Conservation (phyloP, 2,797 vertebrate species). For the Coracias cyanogaster region DNA sequence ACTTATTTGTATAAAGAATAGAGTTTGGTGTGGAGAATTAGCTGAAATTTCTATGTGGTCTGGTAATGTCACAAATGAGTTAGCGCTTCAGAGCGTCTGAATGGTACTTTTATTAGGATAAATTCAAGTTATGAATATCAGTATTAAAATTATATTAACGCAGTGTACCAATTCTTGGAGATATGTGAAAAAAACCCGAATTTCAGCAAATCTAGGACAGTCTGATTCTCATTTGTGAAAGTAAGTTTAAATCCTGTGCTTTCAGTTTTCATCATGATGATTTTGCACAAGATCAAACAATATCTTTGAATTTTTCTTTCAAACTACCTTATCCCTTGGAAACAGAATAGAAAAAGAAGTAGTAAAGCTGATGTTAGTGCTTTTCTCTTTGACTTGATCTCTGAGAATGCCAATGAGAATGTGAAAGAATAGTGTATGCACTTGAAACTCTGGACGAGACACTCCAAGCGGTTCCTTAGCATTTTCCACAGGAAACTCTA, state of each 20-base stretch:
- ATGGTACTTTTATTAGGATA: not conserved
- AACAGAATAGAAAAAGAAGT: not conserved
- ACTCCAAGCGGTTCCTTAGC: not conserved
- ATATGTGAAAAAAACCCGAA: not conserved
- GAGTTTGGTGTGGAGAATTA: not conserved
- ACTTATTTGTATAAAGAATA: not conserved
- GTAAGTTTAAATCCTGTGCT: not conserved
- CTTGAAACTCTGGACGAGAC: not conserved
- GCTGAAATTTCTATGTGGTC: not conserved
- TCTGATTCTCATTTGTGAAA: not conserved
- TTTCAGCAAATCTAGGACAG: not conserved
- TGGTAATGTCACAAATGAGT: not conserved
- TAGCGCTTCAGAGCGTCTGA: not conserved
- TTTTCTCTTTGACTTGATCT: not conserved
- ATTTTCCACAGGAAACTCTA: not conserved
- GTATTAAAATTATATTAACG: not conserved
- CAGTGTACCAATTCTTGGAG: not conserved
- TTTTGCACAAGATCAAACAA: not conserved
- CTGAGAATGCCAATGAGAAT: not conserved
- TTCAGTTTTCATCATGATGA: not conserved
- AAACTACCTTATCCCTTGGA: not conserved
- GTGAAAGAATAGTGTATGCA: not conserved
- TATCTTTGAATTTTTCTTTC: not conserved
- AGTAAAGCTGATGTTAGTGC: not conserved
- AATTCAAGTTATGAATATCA: not conserved